Conservation (phyloP, 2,888 invertebrate genomes). For the Chouioia cunea region DNA sequence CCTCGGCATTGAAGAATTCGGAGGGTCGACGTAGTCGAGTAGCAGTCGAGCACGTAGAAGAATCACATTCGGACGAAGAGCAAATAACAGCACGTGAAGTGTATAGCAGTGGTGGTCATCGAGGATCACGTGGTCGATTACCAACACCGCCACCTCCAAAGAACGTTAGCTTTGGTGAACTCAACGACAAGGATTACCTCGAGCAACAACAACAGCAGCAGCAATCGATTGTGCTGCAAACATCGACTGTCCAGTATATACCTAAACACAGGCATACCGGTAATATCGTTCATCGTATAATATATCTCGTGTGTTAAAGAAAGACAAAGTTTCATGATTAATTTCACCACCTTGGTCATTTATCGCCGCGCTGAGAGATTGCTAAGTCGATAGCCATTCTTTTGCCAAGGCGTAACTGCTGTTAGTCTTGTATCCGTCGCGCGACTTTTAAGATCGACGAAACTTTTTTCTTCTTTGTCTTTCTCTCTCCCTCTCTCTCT, state of each 20-base stretch:
- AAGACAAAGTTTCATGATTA: no score
- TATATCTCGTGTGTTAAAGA: no score
- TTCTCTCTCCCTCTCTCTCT: no score
- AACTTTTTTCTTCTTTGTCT: no score
- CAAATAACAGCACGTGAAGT: slow-evolving; percentile 58
- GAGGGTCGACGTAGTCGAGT: slow-evolving; percentile 48
- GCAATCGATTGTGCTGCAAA: no score
- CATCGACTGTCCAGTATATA: slow-evolving; percentile 62
- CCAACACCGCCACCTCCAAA: slow-evolving; percentile 64
- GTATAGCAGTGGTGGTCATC: slow-evolving; percentile 5
- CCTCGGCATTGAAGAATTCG: slow-evolving; percentile 54
- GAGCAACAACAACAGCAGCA: no score
- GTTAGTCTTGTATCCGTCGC: no score
- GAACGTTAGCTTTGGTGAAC: slow-evolving; percentile 66
- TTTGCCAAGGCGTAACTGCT: no score
- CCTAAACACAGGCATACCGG: slow-evolving; percentile 63
- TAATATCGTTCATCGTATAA: slow-evolving; percentile 45
- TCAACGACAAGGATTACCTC: slow-evolving; percentile 61
- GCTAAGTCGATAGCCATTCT: no score
- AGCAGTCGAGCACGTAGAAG: slow-evolving; percentile 60
- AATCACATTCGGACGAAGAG: slow-evolving; percentile 60
- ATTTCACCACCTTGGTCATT: no score
- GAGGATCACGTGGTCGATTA: slow-evolving; percentile 55
- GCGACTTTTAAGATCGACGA: no score
- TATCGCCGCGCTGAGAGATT: no score